Base-by-base conservation (phyloP, 1,140 invertebrate species). In the Euura saliciscinereae region DNA sequence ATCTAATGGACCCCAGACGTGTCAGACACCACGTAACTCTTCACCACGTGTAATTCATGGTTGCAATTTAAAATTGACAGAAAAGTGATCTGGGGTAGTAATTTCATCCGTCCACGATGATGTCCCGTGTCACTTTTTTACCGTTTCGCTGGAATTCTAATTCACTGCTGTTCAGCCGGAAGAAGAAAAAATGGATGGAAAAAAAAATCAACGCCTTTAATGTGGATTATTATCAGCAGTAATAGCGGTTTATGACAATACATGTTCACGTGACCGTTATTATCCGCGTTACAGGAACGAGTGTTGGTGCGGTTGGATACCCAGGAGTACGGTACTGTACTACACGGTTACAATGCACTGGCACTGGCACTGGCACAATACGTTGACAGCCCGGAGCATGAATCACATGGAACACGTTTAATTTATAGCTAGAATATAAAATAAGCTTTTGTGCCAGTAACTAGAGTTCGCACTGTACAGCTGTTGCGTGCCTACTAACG, bases 391-490 rank as follows among this genome's bases (percentile, higher is more conserved):
- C 28, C 28, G 28, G 8, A 11, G 51, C 51, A 59, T 59, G 51
- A 59, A 59, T 59, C 51, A 28, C 28, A 59, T n/a, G 51, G 51
- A 59, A 59, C 51, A 6, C 51, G 51, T 59, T 59, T 59, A 59
- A 59, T 59, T 59, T 59, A 59, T 59, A 59, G 51, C 6, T 8
- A 2, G 51, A 59, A 59, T 59, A 59, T 59, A 59, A 59, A 59
- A 59, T 59, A 59, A 8, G 51, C 51, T 59, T 59, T 59, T n/a
- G 8, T 11, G 51, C 13, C 3, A 11, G 13, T 11, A 59, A 59
- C 51, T 59, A 59, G 51, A 59, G 51, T 59, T 59, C 51, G 51
- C 51, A 59, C 51, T 59, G 51, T 59, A 8, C 51, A 59, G 51
- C 51, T 59, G 51, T 59, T 59, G 51, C 51, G 51, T 59, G 51